Base-by-base conservation (phyloP, 2,113 vertebrate genomes). In the Psammodynastes pulverulentus region DNA sequence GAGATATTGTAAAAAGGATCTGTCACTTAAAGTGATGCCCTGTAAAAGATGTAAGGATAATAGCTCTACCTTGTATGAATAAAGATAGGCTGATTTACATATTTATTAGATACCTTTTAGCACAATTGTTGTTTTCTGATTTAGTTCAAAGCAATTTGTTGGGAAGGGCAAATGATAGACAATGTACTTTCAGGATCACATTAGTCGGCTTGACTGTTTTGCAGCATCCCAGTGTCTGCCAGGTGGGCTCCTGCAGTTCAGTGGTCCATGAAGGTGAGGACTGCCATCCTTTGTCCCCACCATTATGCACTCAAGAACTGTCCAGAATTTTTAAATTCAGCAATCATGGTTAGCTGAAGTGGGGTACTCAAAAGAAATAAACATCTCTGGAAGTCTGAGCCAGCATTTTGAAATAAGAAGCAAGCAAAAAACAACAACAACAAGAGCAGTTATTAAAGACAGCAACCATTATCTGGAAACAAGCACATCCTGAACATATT, bases 101-200 rank as follows among this genome's bases (percentile, higher is more conserved):
- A 90, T 79, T 90, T 79, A 89, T 90, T 43, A 52, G n/a, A 52
- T 90, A 12, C 19, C 34, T 90, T 79, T 90, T 79, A 90, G 62
- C 5, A 9, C 45, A 79, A 49, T 19, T n/a, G 88, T 48, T 67
- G 54, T 67, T n/a, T 46, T 89, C 46, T 48, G 26, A 67, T 34
- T 46, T 23, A 17, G 54, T 29, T 45, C 43, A 39, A 62, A 67
- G 19, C 39, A 24, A 5, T 79, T 43, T 72, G 2, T 72, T 10
- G 34, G 26, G 5, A 67, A 72, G 48, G 62, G 62, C 43, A 90
- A 90, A 90, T 51, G 62, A 51, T 79, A 34, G 12, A 24, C 58
- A 90, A 90, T 24, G 13, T 67, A 1, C 62, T 39, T 52, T n/a
- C 62, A 39, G 62, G 48, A 90, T 49, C 62, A 51, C 29, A 51